Evolutionary conservation across 37 sponge, comb jelly and placozoan genomes (phyloP).

Genomic region (Crambe crambe): DNA sequence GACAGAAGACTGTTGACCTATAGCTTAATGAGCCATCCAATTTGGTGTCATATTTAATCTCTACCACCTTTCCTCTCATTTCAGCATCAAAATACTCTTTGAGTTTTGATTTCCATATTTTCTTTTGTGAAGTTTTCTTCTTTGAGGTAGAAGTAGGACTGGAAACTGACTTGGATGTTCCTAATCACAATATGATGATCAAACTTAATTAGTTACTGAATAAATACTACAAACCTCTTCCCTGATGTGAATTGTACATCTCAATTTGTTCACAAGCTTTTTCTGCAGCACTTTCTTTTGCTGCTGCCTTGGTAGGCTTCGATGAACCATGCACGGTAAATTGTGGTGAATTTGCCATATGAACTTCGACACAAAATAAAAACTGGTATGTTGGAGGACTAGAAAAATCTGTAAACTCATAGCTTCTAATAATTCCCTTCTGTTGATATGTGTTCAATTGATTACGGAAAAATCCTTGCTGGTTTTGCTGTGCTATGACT

Average conservation of each 20-base stretch:
- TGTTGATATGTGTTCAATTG: no score
- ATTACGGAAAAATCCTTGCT: no score
- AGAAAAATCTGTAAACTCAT: no score
- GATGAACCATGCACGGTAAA: background rate
- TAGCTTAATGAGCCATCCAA: background rate
- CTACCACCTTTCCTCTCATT: background rate
- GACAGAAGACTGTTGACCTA: background rate
- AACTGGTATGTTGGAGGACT: background rate
- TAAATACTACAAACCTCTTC: no score
- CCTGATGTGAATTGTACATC: no score
- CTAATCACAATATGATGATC: background rate
- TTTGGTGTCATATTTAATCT: background rate
- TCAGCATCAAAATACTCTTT: constrained; percentile 9
- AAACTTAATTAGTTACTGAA: background rate
- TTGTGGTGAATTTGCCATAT: background rate
- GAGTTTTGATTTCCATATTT: constrained; percentile 8
- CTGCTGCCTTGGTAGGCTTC: background rate
- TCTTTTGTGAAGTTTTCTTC: background rate
- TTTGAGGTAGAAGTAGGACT: background rate
- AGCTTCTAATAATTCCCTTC: background rate
- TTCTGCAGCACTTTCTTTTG: background rate
- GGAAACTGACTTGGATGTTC: background rate
- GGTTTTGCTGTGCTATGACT: no score
- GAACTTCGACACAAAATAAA: background rate
- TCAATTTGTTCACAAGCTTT: background rate